A percentile compares a stretch with the other conserved stretches of the same genome.
Conservation (phyloP, 2,797 vertebrate species). For the Varecia variegata region DNA sequence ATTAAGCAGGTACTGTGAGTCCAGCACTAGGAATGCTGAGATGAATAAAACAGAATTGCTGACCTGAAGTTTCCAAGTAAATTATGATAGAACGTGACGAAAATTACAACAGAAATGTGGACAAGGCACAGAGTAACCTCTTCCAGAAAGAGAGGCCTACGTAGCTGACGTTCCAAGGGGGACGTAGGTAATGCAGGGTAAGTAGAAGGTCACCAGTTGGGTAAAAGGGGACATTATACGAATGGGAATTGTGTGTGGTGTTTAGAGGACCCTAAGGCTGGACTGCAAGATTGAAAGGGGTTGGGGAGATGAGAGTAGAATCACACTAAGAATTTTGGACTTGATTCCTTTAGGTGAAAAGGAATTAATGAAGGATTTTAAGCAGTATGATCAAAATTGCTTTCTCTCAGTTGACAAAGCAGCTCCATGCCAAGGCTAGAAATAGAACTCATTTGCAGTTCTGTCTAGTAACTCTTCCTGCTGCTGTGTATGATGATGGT, state of each 20-base stretch:
- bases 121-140: not conserved
- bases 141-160: not conserved
- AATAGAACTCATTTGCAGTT: not conserved
- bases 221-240: not conserved
- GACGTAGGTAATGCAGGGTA: not conserved
- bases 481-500: not conserved
- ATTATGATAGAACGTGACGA: not conserved
- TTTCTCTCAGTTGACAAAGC: not conserved
- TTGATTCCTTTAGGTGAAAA: not conserved
- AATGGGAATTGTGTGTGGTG: accelerated
- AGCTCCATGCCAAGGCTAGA: not conserved
- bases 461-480: not conserved
- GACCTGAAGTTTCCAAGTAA: not conserved
- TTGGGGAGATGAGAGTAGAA: not conserved
- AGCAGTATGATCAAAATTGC: not conserved
- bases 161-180: not conserved
- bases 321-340: not conserved
- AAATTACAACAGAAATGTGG: not conserved
- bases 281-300: not conserved
- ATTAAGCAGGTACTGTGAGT: not conserved
- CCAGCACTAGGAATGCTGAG: not conserved
- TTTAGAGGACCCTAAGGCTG: not conserved
- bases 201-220: not conserved
- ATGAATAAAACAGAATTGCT: not conserved
- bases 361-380: not conserved